Evolutionary conservation across 2,888 invertebrate genomes (phyloP).

Genomic region (Serrognathus titanus): DNA sequence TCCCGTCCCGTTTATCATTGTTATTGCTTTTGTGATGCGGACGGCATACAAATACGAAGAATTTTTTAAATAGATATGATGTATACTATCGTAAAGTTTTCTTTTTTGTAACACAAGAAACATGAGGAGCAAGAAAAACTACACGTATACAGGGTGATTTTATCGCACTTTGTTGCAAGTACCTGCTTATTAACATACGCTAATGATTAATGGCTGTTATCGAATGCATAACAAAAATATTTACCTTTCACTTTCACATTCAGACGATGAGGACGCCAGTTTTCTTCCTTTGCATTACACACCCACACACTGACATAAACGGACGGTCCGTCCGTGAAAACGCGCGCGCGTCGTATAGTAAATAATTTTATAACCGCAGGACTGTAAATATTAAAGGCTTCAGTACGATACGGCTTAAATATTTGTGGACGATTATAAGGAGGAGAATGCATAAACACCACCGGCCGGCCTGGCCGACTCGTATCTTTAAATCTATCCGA

Average conservation of each 20-base stretch:
- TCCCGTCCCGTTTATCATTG: too few species aligned
- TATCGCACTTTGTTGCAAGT: too few species aligned
- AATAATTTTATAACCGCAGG: neutral
- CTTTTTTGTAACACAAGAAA: too few species aligned
- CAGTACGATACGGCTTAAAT: neutral
- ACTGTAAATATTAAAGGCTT: neutral
- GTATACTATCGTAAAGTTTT: too few species aligned
- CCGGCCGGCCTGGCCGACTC: neutral
- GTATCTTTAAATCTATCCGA: neutral
- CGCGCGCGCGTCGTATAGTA: neutral
- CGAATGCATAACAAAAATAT: neutral
- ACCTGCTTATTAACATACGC: too few species aligned
- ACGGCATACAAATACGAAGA: too few species aligned
- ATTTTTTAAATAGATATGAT: too few species aligned
- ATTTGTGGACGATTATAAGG: neutral
- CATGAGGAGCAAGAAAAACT: too few species aligned
- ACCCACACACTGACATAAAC: neutral
- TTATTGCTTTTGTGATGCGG: too few species aligned
- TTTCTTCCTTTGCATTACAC: neutral
- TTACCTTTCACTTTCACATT: neutral
- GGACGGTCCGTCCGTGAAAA: neutral
- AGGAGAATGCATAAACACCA: neutral
- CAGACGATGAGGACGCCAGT: neutral
- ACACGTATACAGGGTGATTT: too few species aligned
- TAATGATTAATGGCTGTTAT: too few species aligned